Conservation (phyloP, 2,113 vertebrate species). For the Sclerurus mexicanus region DNA sequence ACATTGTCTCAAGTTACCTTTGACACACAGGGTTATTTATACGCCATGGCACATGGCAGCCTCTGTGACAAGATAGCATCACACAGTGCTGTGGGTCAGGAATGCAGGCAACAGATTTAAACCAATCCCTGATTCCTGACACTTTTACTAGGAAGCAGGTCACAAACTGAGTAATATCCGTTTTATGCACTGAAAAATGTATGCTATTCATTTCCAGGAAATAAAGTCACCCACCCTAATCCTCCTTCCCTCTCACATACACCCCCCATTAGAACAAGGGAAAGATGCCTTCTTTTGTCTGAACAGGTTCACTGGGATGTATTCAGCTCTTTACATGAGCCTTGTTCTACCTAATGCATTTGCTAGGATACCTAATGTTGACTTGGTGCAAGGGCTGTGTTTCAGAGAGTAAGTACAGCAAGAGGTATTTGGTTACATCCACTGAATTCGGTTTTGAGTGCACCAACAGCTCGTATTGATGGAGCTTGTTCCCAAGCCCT, state of each 20-base stretch:
- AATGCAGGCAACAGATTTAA: not conserved
- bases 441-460: not conserved
- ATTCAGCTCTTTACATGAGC: not conserved
- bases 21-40: not conserved
- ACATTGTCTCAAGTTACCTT: not conserved
- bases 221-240: not conserved
- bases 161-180: conserved; percentile 6
- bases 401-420: not conserved
- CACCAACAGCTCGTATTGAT: not conserved
- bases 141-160: not conserved
- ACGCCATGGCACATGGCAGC: not conserved
- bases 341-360: not conserved
- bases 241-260: not conserved
- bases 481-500: not conserved
- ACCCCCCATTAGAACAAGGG: not conserved
- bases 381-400: not conserved
- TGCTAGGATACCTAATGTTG: not conserved
- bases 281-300: not conserved
- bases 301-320: not conserved
- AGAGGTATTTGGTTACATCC: not conserved
- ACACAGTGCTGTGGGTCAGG: not conserved
- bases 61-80: not conserved
- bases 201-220: conserved; percentile 12
- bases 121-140: not conserved
- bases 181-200: not conserved